Evolutionary conservation across 2,113 vertebrate species (phyloP).

Genomic region (Microtus montanus): DNA sequence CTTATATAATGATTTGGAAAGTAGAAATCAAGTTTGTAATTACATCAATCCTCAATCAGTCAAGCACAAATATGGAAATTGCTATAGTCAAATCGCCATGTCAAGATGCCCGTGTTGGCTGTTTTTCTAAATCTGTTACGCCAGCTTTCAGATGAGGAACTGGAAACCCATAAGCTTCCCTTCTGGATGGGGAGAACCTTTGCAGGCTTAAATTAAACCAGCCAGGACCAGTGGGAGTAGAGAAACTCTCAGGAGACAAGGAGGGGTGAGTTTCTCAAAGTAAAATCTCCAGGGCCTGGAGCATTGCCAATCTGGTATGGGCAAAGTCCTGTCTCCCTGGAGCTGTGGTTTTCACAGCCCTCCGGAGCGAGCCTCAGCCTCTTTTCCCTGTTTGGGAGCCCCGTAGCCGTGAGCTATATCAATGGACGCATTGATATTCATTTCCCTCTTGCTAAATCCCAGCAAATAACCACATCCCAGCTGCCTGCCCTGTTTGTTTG

Average conservation of each 20-base stretch:
- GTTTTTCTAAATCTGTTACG: background rate
- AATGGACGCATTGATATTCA: background rate
- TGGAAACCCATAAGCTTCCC: background rate
- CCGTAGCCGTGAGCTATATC: background rate
- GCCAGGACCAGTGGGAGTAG: background rate
- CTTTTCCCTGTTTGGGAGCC: background rate
- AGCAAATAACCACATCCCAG: constrained; percentile 31
- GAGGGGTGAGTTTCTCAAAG: background rate
- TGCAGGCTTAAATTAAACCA: constrained; percentile 4
- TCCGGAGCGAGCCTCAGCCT: background rate
- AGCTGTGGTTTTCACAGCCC: constrained; percentile 47
- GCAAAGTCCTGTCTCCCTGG: background rate
- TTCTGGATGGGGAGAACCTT: background rate
- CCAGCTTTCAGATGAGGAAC: constrained; percentile 12
- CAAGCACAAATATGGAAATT: constrained; percentile 33
- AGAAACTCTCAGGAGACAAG: background rate
- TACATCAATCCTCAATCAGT: background rate
- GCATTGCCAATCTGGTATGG: background rate
- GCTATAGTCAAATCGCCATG: constrained; percentile 23
- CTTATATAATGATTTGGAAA: constrained; percentile 41
- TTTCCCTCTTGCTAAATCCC: constrained; percentile 32
- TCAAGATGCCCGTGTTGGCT: background rate
- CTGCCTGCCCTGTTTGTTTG: constrained; percentile 22
- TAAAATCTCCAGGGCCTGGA: background rate
- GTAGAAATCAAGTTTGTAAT: constrained; percentile 37